These are phyloP conservation scores for Barypeithes pellucidus DNA, from an alignment of 2,888 invertebrate genomes.

Conservation along the genomic window DNA sequence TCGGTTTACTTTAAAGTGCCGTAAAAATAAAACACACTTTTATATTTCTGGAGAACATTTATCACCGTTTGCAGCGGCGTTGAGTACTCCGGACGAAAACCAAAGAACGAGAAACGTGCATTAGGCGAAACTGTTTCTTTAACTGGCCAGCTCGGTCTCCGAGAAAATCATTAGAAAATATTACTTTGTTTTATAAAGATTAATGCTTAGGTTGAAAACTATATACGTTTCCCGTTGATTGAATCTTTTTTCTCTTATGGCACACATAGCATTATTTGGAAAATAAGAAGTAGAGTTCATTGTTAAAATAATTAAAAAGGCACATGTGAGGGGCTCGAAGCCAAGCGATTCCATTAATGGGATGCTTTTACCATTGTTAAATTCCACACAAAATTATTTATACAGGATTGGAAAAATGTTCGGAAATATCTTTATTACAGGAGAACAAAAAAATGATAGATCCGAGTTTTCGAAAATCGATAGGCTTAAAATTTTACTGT, in stretches of 20 bases:
- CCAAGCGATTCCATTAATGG: too few species aligned
- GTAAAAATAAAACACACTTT: conserved; percentile 45
- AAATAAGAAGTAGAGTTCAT: background rate
- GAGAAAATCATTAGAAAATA: conserved; percentile 54
- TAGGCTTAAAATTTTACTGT: too few species aligned
- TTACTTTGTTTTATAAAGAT: conserved; percentile 55
- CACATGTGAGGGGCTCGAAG: too few species aligned
- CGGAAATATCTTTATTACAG: too few species aligned
- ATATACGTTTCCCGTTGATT: conserved; percentile 41
- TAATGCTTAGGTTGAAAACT: conserved; percentile 40
- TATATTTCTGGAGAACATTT: conserved; percentile 43
- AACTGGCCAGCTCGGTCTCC: conserved; percentile 40
- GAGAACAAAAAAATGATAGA: too few species aligned
- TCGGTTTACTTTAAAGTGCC: background rate
- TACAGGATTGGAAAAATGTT: too few species aligned
- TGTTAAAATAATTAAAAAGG: background rate
- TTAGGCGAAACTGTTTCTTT: conserved; percentile 43
- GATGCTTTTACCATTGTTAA: too few species aligned
- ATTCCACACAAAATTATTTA: too few species aligned
- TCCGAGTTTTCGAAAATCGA: too few species aligned
- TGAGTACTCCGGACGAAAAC: conserved; percentile 44
- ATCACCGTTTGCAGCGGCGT: conserved; percentile 48
- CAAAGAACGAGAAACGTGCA: conserved; percentile 47
- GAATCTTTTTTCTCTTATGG: conserved; percentile 33
- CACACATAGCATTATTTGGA: background rate